Conservation (phyloP, 1,140 invertebrate genomes). For the Phymorhynchus buccinoides region DNA sequence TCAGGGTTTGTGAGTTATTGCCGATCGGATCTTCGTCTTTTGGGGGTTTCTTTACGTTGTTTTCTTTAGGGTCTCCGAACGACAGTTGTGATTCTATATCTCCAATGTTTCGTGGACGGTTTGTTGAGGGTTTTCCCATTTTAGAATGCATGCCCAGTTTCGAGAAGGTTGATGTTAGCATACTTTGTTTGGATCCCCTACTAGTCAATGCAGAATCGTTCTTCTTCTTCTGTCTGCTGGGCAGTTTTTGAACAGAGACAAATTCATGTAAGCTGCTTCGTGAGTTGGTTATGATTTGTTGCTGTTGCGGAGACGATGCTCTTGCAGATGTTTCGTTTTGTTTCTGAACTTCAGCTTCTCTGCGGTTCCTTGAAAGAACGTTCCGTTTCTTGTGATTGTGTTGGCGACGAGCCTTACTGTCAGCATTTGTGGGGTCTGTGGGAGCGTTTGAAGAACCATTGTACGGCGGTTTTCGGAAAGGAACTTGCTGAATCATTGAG, state of each 20-base stretch:
- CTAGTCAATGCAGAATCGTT: background rate
- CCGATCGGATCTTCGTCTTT: background rate
- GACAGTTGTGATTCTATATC: background rate
- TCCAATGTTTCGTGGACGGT: background rate
- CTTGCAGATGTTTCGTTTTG: too few species aligned
- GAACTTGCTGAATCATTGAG: background rate
- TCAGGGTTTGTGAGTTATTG: background rate
- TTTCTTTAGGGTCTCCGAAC: background rate
- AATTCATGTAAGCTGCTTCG: too few species aligned
- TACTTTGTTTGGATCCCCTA: background rate
- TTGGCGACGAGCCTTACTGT: too few species aligned
- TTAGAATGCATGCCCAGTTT: background rate
- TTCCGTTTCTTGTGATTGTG: too few species aligned
- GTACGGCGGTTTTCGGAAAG: background rate
- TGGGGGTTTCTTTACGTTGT: too few species aligned
- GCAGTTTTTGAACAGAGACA: background rate
- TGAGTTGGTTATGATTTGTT: too few species aligned
- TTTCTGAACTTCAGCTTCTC: background rate
- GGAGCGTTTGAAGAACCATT: background rate
- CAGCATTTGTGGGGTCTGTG: background rate
- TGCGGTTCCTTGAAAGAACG: background rate
- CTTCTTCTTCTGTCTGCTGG: background rate
- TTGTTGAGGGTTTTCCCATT: background rate
- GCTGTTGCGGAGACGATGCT: too few species aligned
- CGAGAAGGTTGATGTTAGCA: background rate